These are phyloP conservation scores for Dione juno DNA, from an alignment of 2,888 invertebrate genomes.

Conservation along the genomic window DNA sequence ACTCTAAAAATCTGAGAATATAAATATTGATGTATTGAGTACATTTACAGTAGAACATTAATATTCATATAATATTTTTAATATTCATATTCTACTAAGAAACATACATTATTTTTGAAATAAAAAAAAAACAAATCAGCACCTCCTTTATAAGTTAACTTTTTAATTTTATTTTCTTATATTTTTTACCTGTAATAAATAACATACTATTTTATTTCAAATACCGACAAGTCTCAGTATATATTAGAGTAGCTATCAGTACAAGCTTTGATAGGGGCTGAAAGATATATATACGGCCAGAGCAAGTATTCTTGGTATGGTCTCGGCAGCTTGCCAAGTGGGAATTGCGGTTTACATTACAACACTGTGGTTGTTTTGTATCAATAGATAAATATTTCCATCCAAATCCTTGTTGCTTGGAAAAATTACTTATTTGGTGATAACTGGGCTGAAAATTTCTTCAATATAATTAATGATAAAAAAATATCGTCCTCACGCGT, in stretches of 20 bases:
- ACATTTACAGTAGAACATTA: too few species aligned
- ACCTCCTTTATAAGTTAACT: too few species aligned
- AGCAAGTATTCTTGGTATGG: not conserved
- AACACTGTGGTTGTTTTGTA: slow-evolving; percentile 7
- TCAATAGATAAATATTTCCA: not conserved
- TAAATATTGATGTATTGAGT: too few species aligned
- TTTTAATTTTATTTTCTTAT: too few species aligned
- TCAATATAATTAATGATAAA: too few species aligned
- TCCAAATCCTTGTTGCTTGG: not conserved
- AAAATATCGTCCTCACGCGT: too few species aligned
- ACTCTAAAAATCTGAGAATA: too few species aligned
- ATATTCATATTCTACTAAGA: too few species aligned
- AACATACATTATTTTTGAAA: too few species aligned
- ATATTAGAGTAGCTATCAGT: not conserved
- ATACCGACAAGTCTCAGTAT: not conserved
- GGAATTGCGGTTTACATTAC: slow-evolving; percentile 10
- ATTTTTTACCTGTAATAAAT: too few species aligned
- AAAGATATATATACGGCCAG: not conserved
- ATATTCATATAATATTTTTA: too few species aligned
- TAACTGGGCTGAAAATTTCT: not conserved
- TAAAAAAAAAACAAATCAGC: too few species aligned
- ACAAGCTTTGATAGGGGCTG: not conserved
- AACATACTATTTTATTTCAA: not conserved
- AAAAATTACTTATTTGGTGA: not conserved
- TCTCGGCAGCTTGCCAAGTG: slow-evolving; percentile 16